These are phyloP conservation scores for Andrena bucephala DNA, from an alignment of 2,888 invertebrate species.

Conservation along the genomic window DNA sequence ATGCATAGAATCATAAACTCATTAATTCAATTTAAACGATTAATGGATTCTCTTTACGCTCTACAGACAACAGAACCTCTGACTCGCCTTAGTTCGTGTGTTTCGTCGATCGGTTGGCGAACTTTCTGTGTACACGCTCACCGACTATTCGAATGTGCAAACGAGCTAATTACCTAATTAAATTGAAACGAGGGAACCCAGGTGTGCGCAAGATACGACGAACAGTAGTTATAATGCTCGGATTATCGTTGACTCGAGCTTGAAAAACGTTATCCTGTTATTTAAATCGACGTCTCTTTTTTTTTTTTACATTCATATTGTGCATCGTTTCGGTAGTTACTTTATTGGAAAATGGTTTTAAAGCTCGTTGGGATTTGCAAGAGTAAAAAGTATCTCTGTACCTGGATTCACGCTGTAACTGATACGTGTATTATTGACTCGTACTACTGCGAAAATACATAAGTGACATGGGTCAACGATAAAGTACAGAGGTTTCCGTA, in stretches of 20 bases:
- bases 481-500: not conserved
- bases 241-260: conserved; percentile 24
- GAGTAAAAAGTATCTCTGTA: not conserved
- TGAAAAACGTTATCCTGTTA: not conserved
- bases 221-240: conserved; percentile 38
- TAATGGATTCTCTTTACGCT: conserved; percentile 41
- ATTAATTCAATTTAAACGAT: conserved; percentile 37
- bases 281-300: conserved; percentile 8
- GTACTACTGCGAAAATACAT: not conserved
- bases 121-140: not conserved
- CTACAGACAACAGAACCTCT: conserved; percentile 10
- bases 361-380: not conserved
- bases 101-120: conserved; percentile 12
- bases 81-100: not conserved
- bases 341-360: conserved; percentile 5
- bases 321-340: not conserved
- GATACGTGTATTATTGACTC: not conserved
- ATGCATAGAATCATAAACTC: conserved; percentile 10
- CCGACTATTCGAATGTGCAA: conserved; percentile 36
- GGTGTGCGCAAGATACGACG: conserved; percentile 2
- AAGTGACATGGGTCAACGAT: not conserved
- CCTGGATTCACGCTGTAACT: not conserved
- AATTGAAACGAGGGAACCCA: conserved; percentile 9
- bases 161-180: conserved; percentile 48
- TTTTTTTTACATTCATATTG: not conserved